Percentiles rank a stretch among this genome's conserved stretches.
Evolutionary conservation across 2,888 invertebrate species (phyloP).

Genomic region (Lumbricus terrestris): DNA sequence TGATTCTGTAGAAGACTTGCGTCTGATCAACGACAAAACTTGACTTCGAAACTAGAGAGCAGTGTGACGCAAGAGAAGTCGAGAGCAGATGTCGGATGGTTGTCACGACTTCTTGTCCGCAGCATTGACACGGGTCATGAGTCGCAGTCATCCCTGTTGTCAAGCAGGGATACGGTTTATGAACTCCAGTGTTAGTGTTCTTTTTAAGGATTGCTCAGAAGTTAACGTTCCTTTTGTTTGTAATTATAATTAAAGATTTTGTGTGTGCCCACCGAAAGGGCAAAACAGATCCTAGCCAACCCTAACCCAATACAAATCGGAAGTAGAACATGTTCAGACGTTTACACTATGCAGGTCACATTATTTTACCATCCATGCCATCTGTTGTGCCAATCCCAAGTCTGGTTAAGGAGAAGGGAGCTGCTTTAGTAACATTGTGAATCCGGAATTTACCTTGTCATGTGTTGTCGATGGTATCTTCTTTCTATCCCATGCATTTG

Average conservation of each 20-base stretch:
- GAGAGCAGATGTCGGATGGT: neutral
- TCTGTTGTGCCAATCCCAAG: no score
- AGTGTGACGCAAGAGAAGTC: neutral
- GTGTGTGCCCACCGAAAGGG: no score
- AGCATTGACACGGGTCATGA: slow-evolving; percentile 92
- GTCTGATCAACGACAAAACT: neutral
- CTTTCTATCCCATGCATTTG: no score
- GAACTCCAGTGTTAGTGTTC: slow-evolving; percentile 74
- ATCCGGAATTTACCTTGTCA: no score
- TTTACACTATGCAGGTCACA: no score
- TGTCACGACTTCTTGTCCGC: slow-evolving; percentile 19
- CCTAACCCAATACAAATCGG: no score
- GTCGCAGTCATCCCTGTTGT: slow-evolving; percentile 92
- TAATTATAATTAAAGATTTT: neutral
- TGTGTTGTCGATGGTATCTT: no score
- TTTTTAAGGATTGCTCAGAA: neutral
- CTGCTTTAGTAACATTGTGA: no score
- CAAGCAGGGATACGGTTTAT: slow-evolving; percentile 92
- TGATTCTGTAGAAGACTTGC: neutral
- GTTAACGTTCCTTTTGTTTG: neutral
- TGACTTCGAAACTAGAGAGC: neutral
- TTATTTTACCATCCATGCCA: no score
- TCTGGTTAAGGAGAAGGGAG: no score
- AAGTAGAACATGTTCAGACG: no score
- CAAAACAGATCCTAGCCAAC: no score